phyloP scores from a whole-genome alignment of 1,140 invertebrate species.

The Lerema accius region DNA sequence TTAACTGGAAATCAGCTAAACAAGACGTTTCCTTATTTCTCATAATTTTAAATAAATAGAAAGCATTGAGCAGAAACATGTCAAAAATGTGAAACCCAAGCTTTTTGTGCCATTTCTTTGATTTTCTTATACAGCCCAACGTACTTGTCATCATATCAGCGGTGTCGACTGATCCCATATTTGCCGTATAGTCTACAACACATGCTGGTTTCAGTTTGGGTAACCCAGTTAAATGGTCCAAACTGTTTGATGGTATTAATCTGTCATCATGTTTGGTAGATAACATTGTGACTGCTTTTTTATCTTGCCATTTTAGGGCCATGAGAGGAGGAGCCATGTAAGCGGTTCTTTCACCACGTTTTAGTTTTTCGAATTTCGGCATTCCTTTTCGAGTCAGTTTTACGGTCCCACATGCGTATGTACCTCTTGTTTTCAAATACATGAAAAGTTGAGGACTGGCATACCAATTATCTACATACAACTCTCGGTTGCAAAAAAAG shows the following conservation, averaged over 20 bases:
- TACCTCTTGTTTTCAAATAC: slow-evolving; percentile 37
- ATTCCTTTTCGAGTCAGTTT: slow-evolving; percentile 34
- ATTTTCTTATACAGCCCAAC: slow-evolving; percentile 52
- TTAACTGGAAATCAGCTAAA: slow-evolving; percentile 25
- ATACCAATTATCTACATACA: no score
- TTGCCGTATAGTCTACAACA: slow-evolving; percentile 62
- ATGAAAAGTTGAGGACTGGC: slow-evolving; percentile 38
- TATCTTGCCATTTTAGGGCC: slow-evolving; percentile 44
- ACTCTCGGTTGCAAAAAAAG: no score
- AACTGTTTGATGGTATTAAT: slow-evolving; percentile 36
- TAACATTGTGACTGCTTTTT: slow-evolving; percentile 37
- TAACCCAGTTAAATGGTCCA: slow-evolving; percentile 29
- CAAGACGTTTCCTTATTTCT: slow-evolving; percentile 29
- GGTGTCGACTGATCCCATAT: slow-evolving; percentile 64
- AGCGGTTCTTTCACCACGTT: no score
- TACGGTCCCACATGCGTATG: slow-evolving; percentile 39
- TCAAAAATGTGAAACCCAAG: slow-evolving; percentile 40
- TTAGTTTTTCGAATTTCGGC: no score
- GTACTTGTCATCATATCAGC: slow-evolving; percentile 56
- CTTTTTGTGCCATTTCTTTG: slow-evolving; percentile 70
- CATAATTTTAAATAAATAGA: slow-evolving; percentile 29
- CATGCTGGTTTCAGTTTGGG: slow-evolving; percentile 55
- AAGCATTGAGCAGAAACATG: slow-evolving; percentile 39
- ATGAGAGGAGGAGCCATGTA: slow-evolving; percentile 32
- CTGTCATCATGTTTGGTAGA: slow-evolving; percentile 42